phyloP scores from a whole-genome alignment of 2,888 invertebrate species.

The Byasa hedistus region DNA sequence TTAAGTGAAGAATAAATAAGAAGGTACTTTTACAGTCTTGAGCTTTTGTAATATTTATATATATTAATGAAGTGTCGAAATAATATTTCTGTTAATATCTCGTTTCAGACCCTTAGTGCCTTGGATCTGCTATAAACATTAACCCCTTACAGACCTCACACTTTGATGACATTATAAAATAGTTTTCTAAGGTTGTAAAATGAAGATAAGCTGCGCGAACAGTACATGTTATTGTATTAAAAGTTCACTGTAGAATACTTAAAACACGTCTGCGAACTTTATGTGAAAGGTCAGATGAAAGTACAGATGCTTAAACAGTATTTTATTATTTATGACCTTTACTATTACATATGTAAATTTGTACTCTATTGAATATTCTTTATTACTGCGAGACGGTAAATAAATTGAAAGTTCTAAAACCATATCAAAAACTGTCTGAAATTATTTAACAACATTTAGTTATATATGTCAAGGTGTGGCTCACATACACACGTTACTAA shows the following conservation, averaged over 20 bases:
- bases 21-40: too few relatives aligned
- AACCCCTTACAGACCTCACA: constrained; percentile 18
- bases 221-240: constrained; percentile 6
- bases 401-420: too few relatives aligned
- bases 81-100: constrained; percentile 11
- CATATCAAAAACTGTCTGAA: too few relatives aligned
- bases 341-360: too few relatives aligned
- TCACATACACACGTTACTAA: too few relatives aligned
- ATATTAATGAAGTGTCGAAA: not conserved
- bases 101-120: constrained; percentile 7
- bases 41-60: too few relatives aligned
- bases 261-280: constrained; percentile 2
- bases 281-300: not conserved
- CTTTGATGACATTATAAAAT: constrained; percentile 21
- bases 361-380: too few relatives aligned
- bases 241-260: constrained; percentile 12
- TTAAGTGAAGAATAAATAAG: too few relatives aligned
- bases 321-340: not conserved
- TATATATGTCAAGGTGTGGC: too few relatives aligned
- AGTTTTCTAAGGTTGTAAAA: constrained; percentile 25
- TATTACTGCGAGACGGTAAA: too few relatives aligned
- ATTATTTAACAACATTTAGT: too few relatives aligned
- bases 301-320: not conserved
- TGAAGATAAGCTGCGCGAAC: constrained; percentile 10
- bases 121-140: constrained; percentile 22